Conservation (phyloP, 2,113 vertebrate species). For the Onychostruthus taczanowskii region DNA sequence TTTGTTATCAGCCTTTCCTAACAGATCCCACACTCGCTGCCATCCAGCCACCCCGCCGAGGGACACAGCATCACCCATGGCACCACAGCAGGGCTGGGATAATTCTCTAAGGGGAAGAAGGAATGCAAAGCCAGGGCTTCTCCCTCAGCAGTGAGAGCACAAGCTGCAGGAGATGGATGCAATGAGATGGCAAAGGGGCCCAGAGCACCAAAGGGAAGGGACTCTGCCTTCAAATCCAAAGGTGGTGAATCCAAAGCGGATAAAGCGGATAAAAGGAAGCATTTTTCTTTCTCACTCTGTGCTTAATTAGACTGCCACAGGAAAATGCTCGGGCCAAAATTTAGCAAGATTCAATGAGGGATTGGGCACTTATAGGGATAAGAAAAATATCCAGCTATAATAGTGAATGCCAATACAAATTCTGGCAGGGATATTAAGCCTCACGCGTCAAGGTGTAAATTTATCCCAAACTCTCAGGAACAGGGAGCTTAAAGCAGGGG, state of each 20-base stretch:
- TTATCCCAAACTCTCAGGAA: not conserved
- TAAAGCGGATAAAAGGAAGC: conserved; percentile 41
- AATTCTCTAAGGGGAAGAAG: not conserved
- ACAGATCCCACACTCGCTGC: accelerated
- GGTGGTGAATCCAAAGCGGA: not conserved
- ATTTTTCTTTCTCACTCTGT: not conserved
- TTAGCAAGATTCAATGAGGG: not conserved
- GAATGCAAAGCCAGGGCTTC: not conserved
- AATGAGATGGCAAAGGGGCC: accelerated
- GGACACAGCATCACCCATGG: not conserved
- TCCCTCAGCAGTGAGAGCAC: not conserved
- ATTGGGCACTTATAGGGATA: conserved; percentile 6
- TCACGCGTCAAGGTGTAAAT: conserved; percentile 52
- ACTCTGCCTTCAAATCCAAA: not conserved
- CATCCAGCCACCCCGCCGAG: accelerated
- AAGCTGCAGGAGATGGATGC: not conserved
- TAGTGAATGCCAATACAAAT: conserved; percentile 33
- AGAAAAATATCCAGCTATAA: conserved; percentile 49
- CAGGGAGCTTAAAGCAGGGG: not conserved
- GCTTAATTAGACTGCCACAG: conserved; percentile 54
- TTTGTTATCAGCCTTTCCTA: not conserved
- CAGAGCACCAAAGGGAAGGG: not conserved
- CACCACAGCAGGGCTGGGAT: not conserved
- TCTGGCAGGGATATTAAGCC: conserved; percentile 51
- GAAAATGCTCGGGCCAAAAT: conserved; percentile 50